These are phyloP conservation scores for Eupeodes luniger DNA, from an alignment of 2,888 invertebrate species.

Conservation along the genomic window DNA sequence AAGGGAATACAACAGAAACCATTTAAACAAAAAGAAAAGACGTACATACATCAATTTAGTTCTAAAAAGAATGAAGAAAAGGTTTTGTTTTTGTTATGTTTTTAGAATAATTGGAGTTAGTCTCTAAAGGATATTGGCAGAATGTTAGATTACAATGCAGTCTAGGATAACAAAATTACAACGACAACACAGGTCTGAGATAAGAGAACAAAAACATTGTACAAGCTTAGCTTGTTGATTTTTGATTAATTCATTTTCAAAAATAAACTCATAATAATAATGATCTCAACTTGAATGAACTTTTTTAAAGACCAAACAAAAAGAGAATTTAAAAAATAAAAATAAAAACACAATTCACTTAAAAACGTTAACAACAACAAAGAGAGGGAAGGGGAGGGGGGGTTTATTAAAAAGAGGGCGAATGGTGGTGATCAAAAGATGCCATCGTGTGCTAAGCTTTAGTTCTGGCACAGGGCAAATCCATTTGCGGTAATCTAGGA, in stretches of 20 bases:
- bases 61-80: slow-evolving; percentile 13
- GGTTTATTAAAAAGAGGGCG: background rate
- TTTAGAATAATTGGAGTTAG: slow-evolving; percentile 8
- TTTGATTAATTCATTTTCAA: background rate
- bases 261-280: background rate
- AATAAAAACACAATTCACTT: background rate
- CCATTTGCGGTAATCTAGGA: background rate
- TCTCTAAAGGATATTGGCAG: slow-evolving; percentile 46
- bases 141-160: slow-evolving; percentile 41
- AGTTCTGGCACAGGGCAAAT: slow-evolving; percentile 21
- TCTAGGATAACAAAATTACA: slow-evolving; percentile 21
- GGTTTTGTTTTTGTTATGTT: background rate
- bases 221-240: slow-evolving; percentile 28
- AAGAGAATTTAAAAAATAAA: slow-evolving; percentile 15
- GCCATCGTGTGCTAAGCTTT: slow-evolving; percentile 37
- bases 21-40: slow-evolving; percentile 3
- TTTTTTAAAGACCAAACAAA: slow-evolving; percentile 23
- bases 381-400: background rate
- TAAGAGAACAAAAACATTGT: background rate
- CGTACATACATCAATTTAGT: background rate
- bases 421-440: slow-evolving; percentile 10
- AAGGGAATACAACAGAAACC: slow-evolving; percentile 20
- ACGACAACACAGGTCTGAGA: slow-evolving; percentile 2
- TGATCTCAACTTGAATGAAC: slow-evolving; percentile 18
- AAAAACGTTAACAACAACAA: slow-evolving; percentile 47